These are phyloP conservation scores for Tachyglossus aculeatus DNA, from an alignment of 2,797 vertebrate species.

Conservation along the genomic window DNA sequence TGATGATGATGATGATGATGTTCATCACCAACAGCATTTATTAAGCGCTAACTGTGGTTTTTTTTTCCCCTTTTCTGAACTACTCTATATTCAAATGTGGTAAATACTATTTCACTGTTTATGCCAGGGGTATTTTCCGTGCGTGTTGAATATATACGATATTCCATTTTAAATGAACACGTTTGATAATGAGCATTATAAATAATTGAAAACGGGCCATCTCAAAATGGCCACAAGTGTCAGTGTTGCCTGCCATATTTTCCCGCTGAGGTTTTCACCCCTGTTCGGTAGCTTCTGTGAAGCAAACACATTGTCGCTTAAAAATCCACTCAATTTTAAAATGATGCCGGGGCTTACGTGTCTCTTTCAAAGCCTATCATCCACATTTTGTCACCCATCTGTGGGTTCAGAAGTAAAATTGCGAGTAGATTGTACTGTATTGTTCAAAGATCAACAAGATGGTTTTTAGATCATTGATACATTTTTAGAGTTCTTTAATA, in stretches of 20 bases:
- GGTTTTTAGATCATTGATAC: not conserved
- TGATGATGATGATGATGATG: too few relatives aligned
- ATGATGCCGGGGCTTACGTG: not conserved
- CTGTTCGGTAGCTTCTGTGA: not conserved
- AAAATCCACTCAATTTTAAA: conserved; percentile 12
- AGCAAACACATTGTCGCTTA: not conserved
- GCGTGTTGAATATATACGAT: too few relatives aligned
- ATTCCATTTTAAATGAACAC: too few relatives aligned
- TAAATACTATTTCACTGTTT: too few relatives aligned
- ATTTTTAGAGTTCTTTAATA: not conserved
- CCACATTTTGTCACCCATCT: not conserved
- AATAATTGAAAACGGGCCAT: conserved; percentile 43
- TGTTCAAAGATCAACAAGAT: not conserved
- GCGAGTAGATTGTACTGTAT: not conserved
- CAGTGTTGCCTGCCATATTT: conserved; percentile 66
- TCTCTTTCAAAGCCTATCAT: not conserved
- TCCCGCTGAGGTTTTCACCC: conserved; percentile 10
- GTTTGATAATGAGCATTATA: too few relatives aligned
- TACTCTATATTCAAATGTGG: too few relatives aligned
- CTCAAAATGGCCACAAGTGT: conserved; percentile 71
- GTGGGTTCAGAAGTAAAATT: not conserved
- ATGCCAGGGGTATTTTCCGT: too few relatives aligned
- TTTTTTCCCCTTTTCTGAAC: too few relatives aligned
- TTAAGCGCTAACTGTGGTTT: too few relatives aligned
- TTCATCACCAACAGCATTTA: too few relatives aligned